phyloP scores from a whole-genome alignment of 2,888 invertebrate genomes.

The Stenotaenia linearis region DNA sequence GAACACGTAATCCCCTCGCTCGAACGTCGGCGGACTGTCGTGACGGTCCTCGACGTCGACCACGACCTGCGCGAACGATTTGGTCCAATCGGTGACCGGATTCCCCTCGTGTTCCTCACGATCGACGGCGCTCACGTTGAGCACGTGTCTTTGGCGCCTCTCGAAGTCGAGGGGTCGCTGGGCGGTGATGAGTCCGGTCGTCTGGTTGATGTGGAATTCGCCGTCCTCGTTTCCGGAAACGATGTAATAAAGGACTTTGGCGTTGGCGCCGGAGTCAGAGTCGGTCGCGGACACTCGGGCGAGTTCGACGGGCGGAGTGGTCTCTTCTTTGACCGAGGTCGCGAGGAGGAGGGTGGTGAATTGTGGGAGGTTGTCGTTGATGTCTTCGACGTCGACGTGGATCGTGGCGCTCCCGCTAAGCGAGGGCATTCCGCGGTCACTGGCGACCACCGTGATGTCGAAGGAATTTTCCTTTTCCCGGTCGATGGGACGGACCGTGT shows the following conservation, averaged over 20 bases:
- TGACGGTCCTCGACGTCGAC: slow-evolving; percentile 42
- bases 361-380: slow-evolving; percentile 78
- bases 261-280: slow-evolving; percentile 62
- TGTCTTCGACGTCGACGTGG: slow-evolving; percentile 66
- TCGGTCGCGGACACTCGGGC: slow-evolving; percentile 57
- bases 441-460: slow-evolving; percentile 31
- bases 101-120: slow-evolving; percentile 41
- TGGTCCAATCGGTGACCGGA: slow-evolving; percentile 39
- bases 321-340: slow-evolving; percentile 34
- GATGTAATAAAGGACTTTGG: slow-evolving; percentile 68
- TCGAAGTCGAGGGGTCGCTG: slow-evolving; percentile 40
- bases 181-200: slow-evolving; percentile 40
- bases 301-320: slow-evolving; percentile 30
- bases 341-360: slow-evolving; percentile 65
- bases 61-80: slow-evolving; percentile 39
- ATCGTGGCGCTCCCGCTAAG: slow-evolving; percentile 60
- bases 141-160: slow-evolving; percentile 38
- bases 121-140: slow-evolving; percentile 42
- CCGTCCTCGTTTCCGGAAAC: slow-evolving; percentile 41
- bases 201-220: slow-evolving; percentile 41
- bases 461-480: slow-evolving; percentile 32
- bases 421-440: slow-evolving; percentile 32
- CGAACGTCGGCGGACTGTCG: slow-evolving; percentile 41
- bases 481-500: slow-evolving; percentile 32
- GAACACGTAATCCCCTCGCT: slow-evolving; percentile 40